These are phyloP conservation scores for Gobio occitaniae DNA, from an alignment of 2,797 vertebrate genomes.

Conservation along the genomic window DNA sequence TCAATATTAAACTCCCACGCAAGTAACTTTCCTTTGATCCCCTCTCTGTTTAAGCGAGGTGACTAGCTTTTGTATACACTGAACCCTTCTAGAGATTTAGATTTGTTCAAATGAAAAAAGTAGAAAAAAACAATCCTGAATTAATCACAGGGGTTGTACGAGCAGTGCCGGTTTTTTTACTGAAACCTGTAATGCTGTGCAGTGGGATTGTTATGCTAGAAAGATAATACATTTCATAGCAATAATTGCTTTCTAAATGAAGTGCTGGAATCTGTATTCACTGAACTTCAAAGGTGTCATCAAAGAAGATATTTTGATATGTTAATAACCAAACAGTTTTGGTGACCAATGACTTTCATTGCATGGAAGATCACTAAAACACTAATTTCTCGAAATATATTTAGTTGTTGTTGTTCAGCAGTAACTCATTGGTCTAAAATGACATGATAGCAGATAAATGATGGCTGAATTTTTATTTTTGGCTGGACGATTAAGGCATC, in stretches of 20 bases:
- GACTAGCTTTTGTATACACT: slow-evolving; percentile 57
- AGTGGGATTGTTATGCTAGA: neutral
- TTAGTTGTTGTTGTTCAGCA: neutral
- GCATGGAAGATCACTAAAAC: neutral
- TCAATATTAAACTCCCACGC: slow-evolving; percentile 69
- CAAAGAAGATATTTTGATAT: neutral
- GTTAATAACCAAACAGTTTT: neutral
- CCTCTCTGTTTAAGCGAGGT: slow-evolving; percentile 51
- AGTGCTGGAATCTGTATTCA: slow-evolving; percentile 3
- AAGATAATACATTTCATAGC: slow-evolving; percentile 20
- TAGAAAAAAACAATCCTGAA: slow-evolving; percentile 67
- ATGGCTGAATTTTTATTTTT: neutral
- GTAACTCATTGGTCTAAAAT: neutral
- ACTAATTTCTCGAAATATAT: neutral
- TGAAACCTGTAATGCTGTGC: neutral
- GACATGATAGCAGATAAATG: neutral
- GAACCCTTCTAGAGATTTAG: slow-evolving; percentile 71
- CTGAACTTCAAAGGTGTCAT: slow-evolving; percentile 2
- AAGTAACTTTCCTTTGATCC: slow-evolving; percentile 22
- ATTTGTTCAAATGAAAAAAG: slow-evolving; percentile 60
- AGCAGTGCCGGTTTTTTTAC: slow-evolving; percentile 1
- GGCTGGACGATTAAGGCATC: neutral
- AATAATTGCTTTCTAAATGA: slow-evolving; percentile 29
- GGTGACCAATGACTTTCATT: neutral
- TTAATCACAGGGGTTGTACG: slow-evolving; percentile 65